Conservation (phyloP, 2,888 invertebrate genomes). For the Clostera curtula region DNA sequence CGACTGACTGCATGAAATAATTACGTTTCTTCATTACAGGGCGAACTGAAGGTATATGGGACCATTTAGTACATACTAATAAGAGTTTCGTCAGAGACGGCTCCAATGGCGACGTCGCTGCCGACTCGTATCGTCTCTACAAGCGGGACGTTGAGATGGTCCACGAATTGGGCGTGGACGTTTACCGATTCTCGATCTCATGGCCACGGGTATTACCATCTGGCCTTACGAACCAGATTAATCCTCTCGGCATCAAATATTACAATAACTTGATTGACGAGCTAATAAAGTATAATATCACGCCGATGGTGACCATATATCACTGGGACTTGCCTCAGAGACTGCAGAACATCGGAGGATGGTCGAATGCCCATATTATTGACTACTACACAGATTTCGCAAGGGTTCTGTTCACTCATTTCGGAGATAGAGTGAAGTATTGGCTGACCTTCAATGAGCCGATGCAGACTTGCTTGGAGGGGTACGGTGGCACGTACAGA, state of each 20-base stretch:
- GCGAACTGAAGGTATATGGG: conserved; percentile 79
- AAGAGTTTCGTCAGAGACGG: conserved; percentile 69
- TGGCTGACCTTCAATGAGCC: conserved; percentile 90
- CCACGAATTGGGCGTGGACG: conserved; percentile 76
- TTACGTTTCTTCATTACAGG: conserved; percentile 49
- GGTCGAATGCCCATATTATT: conserved; percentile 78
- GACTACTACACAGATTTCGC: conserved; percentile 80
- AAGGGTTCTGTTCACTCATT: conserved; percentile 74
- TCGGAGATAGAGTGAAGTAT: conserved; percentile 77
- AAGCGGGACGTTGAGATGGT: conserved; percentile 78
- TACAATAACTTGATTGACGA: conserved; percentile 85
- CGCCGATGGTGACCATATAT: conserved; percentile 81
- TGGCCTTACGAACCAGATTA: conserved; percentile 79
- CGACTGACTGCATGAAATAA: not conserved
- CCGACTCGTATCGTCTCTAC: conserved; percentile 81
- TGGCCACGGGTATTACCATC: conserved; percentile 85
- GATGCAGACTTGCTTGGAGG: conserved; percentile 68
- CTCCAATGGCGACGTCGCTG: conserved; percentile 78
- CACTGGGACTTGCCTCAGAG: conserved; percentile 82
- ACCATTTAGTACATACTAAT: conserved; percentile 65
- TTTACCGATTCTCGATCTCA: conserved; percentile 83
- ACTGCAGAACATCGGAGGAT: conserved; percentile 80
- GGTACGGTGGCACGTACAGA: conserved; percentile 75
- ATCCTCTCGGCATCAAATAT: conserved; percentile 81
- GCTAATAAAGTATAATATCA: conserved; percentile 78